Base-by-base conservation (phyloP, 2,888 invertebrate genomes). In the Acanthosepion lycidas region DNA sequence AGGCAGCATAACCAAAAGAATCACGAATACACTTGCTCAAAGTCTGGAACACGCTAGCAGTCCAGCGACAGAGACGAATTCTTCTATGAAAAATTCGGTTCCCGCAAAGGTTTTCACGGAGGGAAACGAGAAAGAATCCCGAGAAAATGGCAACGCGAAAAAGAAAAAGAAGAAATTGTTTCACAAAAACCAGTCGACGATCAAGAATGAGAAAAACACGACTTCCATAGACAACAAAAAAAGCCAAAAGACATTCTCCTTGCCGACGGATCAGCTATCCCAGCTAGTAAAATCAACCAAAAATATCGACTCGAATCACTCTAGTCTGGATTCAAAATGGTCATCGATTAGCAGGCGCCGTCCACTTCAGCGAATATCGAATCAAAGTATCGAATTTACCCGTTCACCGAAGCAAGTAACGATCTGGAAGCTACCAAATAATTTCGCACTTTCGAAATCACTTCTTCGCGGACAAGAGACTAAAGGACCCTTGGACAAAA, bases 121-220 rank as follows among this genome's bases (percentile, higher is more conserved):
- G n/a, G 12, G n/a, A 78, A 78, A n/a, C 23, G 3, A n/a, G 12
- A 59, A 59, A 6, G 23, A 59, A 59, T 59, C 23, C 6, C 6
- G 23, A 59, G 59, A 59, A 59, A 59, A 59, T 23, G 6, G 59
- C 4, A 78, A n/a, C n/a, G 33, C 4, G n/a, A 78, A 78, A 3
- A 78, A 78, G 12, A 78, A 78, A 33, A 12, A 33, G 15, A 33
- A 78, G 78, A 78, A 78, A n/a, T 15, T 4, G 78, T 78, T 33
- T 15, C n/a, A 5, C 15, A 3, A 42, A 42, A 8, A n/a, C 2
- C 12, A n/a, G n/a, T 3, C n/a, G n/a, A n/a, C n/a, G 5, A n/a
- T 78, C 9, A 78, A 33, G 23, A 18, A 5, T n/a, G 78, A 6
- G 59, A 78, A n/a, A 78, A 33, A 78, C 78, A 0, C 4, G n/a